These are phyloP conservation scores for Silvanus unidentatus DNA, from an alignment of 2,888 invertebrate species.

Conservation along the genomic window DNA sequence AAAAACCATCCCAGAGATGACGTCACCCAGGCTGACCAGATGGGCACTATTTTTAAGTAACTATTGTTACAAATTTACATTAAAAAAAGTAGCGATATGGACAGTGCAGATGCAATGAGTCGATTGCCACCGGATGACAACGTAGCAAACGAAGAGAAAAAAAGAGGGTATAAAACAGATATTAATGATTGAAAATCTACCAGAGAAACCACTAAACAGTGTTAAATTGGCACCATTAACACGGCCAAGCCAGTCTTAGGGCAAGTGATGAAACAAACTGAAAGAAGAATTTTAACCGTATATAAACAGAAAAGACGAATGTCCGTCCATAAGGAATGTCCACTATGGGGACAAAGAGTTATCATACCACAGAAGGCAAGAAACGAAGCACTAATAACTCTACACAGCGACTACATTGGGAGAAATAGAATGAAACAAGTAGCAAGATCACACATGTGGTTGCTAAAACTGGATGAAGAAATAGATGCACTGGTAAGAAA, in stretches of 20 bases:
- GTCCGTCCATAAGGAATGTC: slow-evolving; percentile 5
- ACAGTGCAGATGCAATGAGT: slow-evolving; percentile 6
- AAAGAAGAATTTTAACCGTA: slow-evolving; percentile 1
- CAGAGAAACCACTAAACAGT: slow-evolving; percentile 1
- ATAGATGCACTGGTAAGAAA: slow-evolving; percentile 17
- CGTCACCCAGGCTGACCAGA: slow-evolving; percentile 7
- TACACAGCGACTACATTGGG: slow-evolving; percentile 18
- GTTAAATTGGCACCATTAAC: slow-evolving; percentile 3
- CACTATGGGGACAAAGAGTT: slow-evolving; percentile 8
- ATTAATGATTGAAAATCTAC: slow-evolving; percentile 8
- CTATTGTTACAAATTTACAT: slow-evolving; percentile 3
- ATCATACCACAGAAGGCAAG: slow-evolving; percentile 9
- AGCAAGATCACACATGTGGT: slow-evolving; percentile 14
- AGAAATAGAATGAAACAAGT: slow-evolving; percentile 23
- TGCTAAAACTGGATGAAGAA: slow-evolving; percentile 20
- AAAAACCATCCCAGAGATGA: slow-evolving; percentile 2
- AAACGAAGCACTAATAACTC: slow-evolving; percentile 5
- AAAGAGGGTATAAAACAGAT: not conserved
- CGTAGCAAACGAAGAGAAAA: not conserved
- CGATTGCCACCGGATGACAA: slow-evolving; percentile 1
- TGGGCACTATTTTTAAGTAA: slow-evolving; percentile 6
- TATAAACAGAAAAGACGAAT: slow-evolving; percentile 1
- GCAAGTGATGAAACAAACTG: not conserved
- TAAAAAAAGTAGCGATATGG: slow-evolving; percentile 4
- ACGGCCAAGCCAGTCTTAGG: slow-evolving; percentile 1